Conservation (phyloP, 2,888 invertebrate genomes). For the Lysandra coridon region DNA sequence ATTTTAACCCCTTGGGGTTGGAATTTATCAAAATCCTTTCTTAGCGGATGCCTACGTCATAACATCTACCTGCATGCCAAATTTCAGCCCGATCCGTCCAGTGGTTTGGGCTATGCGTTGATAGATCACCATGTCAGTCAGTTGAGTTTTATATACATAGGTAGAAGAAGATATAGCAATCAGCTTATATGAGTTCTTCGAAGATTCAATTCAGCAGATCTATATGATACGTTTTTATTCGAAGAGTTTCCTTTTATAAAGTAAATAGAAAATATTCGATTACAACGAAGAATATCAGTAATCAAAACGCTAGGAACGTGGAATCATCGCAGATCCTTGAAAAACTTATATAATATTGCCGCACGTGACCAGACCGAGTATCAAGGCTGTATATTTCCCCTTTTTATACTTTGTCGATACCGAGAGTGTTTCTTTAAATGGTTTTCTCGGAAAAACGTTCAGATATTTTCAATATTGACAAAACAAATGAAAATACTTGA, state of each 20-base stretch:
- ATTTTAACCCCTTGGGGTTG: no score
- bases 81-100: no score
- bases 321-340: conserved; percentile 22
- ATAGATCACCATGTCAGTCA: no score
- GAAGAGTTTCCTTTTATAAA: background rate
- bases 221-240: background rate
- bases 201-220: background rate
- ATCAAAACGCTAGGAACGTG: conserved; percentile 25
- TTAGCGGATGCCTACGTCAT: no score
- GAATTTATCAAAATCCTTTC: no score
- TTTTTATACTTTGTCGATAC: conserved; percentile 40
- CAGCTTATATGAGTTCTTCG: background rate
- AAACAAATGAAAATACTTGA: background rate
- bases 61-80: no score
- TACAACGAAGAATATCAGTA: conserved; percentile 23
- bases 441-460: background rate
- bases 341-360: conserved; percentile 40
- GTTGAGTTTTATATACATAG: no score
- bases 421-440: background rate
- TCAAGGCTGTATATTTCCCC: conserved; percentile 49
- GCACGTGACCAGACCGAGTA: conserved; percentile 41
- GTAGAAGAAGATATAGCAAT: background rate
- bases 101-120: no score
- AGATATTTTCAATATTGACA: background rate
- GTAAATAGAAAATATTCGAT: conserved; percentile 2